Percentiles rank a stretch among this genome's conserved stretches.
phyloP scores from a whole-genome alignment of 1,140 invertebrate species.

The Polypedilum vanderplanki region DNA sequence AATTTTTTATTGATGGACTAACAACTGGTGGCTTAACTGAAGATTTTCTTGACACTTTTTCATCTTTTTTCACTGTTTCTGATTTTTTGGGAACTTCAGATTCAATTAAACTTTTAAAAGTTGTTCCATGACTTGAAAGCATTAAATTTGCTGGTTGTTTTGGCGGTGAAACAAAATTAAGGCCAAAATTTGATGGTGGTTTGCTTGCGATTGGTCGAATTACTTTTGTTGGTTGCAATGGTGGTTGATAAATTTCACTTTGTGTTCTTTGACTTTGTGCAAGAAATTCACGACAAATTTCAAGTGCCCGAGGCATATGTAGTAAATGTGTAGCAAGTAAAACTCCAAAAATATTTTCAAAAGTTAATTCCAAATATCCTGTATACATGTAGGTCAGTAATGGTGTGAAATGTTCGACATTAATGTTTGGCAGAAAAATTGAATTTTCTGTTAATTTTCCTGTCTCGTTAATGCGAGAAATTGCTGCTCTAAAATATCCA shows the following conservation, averaged over 20 bases:
- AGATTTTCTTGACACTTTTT: conserved; percentile 29
- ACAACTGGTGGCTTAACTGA: conserved; percentile 32
- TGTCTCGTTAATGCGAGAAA: conserved; percentile 40
- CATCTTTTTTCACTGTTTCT: neutral
- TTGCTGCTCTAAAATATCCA: conserved; percentile 57
- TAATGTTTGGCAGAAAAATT: conserved; percentile 51
- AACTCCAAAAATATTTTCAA: conserved; percentile 66
- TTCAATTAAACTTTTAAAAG: neutral
- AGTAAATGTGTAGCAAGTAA: conserved; percentile 64
- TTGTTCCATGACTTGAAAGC: conserved; percentile 3
- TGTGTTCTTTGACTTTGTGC: conserved; percentile 43
- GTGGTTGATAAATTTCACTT: neutral
- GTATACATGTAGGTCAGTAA: conserved; percentile 71
- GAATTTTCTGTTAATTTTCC: conserved; percentile 37
- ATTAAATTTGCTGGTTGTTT: neutral
- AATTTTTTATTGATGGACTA: conserved; percentile 29
- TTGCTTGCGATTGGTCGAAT: conserved; percentile 42
- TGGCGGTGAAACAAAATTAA: conserved; percentile 31
- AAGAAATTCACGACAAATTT: conserved; percentile 53
- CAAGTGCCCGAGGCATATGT: conserved; percentile 66
- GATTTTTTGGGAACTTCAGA: neutral
- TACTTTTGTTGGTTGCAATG: conserved; percentile 33
- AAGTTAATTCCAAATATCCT: conserved; percentile 60
- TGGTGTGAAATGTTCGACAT: conserved; percentile 62
- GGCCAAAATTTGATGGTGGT: conserved; percentile 32